Conservation (phyloP, 1,140 invertebrate genomes). For the Drosophila kurseongensis region DNA sequence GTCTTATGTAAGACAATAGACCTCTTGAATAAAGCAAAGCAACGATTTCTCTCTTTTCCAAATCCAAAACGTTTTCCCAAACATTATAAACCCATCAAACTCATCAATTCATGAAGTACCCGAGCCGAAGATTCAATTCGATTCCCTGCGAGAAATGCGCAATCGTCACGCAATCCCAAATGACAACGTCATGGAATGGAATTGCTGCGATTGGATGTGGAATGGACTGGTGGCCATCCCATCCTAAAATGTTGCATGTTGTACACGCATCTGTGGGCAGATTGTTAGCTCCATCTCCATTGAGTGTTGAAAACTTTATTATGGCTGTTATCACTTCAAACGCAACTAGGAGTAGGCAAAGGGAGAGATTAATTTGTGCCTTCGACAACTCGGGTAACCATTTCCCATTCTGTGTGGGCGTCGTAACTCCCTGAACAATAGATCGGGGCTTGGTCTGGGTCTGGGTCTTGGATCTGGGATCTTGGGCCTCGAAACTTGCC, state of each 20-base stretch:
- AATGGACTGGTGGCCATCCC: slow-evolving; percentile 2
- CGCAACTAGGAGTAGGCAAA: slow-evolving; percentile 16
- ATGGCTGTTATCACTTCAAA: slow-evolving; percentile 49
- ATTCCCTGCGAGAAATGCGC: slow-evolving; percentile 39
- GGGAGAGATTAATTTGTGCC: slow-evolving; percentile 59
- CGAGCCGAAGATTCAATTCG: slow-evolving; percentile 35
- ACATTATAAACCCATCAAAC: slow-evolving; percentile 63
- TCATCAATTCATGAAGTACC: slow-evolving; percentile 53
- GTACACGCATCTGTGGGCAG: slow-evolving; percentile 33
- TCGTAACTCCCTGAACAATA: slow-evolving; percentile 39
- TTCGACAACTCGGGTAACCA: slow-evolving; percentile 21
- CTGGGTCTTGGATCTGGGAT: not conserved
- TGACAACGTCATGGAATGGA: slow-evolving; percentile 59
- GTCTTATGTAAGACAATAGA: slow-evolving; percentile 29
- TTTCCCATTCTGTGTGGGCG: slow-evolving; percentile 41
- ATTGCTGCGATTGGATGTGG: slow-evolving; percentile 16
- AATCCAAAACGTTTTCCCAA: not conserved
- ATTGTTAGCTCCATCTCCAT: slow-evolving; percentile 1
- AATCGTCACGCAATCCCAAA: slow-evolving; percentile 60
- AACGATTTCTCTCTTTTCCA: slow-evolving; percentile 12
- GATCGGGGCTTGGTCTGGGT: slow-evolving; percentile 20
- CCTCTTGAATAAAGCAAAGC: slow-evolving; percentile 1
- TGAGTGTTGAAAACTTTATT: slow-evolving; percentile 73
- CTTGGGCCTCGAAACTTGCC: not conserved
- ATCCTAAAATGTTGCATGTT: slow-evolving; percentile 45